Conservation (phyloP, 1,140 invertebrate genomes). For the Listronotus oregonensis region DNA sequence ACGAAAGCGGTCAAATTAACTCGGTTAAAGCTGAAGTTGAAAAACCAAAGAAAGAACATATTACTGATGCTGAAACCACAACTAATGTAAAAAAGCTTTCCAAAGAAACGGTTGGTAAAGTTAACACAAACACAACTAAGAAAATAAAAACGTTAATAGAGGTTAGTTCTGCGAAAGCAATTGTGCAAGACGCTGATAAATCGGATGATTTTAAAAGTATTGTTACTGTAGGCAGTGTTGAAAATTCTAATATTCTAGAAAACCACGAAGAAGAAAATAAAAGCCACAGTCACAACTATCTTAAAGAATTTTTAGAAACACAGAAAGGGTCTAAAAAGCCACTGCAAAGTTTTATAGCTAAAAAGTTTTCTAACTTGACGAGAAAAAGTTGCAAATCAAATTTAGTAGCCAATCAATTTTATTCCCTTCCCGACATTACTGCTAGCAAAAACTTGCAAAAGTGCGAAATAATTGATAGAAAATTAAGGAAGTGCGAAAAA, state of each 20-base stretch:
- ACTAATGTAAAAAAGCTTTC: neutral
- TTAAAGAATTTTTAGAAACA: constrained; percentile 53
- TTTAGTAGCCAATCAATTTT: constrained; percentile 68
- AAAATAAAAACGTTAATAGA: constrained; percentile 47
- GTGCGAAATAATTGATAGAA: constrained; percentile 69
- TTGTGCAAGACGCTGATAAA: neutral
- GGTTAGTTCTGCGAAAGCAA: constrained; percentile 28
- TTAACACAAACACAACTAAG: constrained; percentile 9
- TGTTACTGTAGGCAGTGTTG: constrained; percentile 42
- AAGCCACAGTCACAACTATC: constrained; percentile 53
- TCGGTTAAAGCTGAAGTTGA: neutral
- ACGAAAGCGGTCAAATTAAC: neutral
- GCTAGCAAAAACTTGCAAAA: constrained; percentile 68
- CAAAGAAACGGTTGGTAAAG: neutral
- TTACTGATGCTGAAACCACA: constrained; percentile 2
- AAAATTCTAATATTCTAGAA: neutral
- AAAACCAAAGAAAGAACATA: neutral
- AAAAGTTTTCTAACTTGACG: constrained; percentile 52
- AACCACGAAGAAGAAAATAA: constrained; percentile 36
- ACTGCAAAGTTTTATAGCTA: constrained; percentile 52
- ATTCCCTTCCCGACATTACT: constrained; percentile 69
- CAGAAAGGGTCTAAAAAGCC: constrained; percentile 54
- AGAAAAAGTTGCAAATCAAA: constrained; percentile 56
- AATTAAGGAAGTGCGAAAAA: constrained; percentile 61
- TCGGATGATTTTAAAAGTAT: constrained; percentile 51